Evolutionary conservation across 1,140 invertebrate species (phyloP).

Genomic region (Neotoxoptera formosana): DNA sequence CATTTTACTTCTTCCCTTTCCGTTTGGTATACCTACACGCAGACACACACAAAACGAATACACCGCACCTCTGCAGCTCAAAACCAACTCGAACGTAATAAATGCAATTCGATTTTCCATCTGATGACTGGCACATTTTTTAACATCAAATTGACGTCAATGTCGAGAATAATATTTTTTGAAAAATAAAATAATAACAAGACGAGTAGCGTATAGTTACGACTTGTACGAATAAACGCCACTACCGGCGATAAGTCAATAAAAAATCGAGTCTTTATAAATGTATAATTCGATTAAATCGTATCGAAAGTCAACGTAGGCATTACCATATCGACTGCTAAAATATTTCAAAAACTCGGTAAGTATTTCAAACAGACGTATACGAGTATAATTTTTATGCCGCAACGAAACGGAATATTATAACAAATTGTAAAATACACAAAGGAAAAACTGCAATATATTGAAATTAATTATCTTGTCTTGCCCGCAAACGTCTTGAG

Average conservation of each 20-base stretch:
- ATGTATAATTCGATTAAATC: background rate
- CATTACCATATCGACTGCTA: background rate
- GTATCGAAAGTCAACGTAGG: background rate
- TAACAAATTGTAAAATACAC: background rate
- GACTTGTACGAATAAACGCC: background rate
- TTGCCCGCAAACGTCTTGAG: background rate
- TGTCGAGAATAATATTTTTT: background rate
- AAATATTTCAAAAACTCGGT: background rate
- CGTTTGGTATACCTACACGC: background rate
- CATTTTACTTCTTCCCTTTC: background rate
- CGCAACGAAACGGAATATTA: background rate
- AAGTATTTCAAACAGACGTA: background rate
- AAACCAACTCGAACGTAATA: background rate
- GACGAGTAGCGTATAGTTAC: too few relatives aligned
- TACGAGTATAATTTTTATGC: background rate
- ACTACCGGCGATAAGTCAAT: background rate
- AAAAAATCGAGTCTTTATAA: background rate
- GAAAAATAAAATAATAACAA: background rate
- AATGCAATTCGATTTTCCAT: background rate
- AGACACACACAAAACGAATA: background rate
- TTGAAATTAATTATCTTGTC: conserved; percentile 42
- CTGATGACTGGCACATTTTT: background rate
- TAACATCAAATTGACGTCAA: conserved; percentile 7
- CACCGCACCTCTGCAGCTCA: too few relatives aligned
- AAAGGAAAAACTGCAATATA: background rate